These are phyloP conservation scores for Eulemur albifrons DNA, from an alignment of 2,797 vertebrate genomes.

Conservation along the genomic window DNA sequence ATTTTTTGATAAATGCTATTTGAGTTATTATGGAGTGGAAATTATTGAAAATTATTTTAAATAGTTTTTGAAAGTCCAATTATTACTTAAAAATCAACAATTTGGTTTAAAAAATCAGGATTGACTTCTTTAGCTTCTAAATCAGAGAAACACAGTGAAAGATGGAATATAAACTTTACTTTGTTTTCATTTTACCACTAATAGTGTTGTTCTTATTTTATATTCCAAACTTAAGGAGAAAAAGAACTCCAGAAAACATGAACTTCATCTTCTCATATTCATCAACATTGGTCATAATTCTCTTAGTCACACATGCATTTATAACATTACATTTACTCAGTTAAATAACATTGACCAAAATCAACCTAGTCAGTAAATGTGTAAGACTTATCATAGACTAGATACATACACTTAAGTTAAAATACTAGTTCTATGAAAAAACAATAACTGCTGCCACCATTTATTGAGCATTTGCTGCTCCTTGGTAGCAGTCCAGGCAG, in stretches of 20 bases:
- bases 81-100: constrained; percentile 24
- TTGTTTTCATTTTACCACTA: constrained; percentile 25
- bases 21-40: constrained; percentile 10
- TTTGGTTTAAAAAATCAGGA: constrained; percentile 5
- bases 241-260: background rate
- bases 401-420: background rate
- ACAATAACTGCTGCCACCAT: background rate
- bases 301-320: background rate
- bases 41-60: constrained; percentile 21
- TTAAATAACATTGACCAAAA: constrained; percentile 40
- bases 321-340: background rate
- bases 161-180: background rate
- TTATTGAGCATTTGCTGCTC: background rate
- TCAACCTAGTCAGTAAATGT: background rate
- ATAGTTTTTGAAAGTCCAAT: constrained; percentile 15
- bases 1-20: constrained; percentile 31
- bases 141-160: background rate
- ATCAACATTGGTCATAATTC: constrained; percentile 16
- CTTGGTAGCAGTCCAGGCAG: background rate
- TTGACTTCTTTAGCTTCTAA: constrained; percentile 10
- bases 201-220: background rate
- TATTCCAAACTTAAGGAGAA: background rate
- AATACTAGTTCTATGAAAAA: background rate
- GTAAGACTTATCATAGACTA: background rate
- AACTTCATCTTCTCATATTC: background rate